Evolutionary conservation across 2,113 vertebrate genomes (phyloP).

Genomic region (Scomber japonicus): DNA sequence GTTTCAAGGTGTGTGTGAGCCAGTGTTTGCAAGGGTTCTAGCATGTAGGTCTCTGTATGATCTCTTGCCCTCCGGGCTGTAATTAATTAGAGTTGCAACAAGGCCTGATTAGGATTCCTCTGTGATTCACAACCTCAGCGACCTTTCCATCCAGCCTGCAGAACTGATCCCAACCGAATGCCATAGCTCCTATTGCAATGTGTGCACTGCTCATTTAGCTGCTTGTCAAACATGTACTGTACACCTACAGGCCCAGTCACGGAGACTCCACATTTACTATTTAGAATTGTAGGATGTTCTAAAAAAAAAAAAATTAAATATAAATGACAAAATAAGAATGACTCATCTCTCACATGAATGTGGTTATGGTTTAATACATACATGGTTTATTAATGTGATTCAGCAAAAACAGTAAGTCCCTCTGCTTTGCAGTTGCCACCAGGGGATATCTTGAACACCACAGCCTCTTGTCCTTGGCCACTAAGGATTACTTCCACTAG

Average conservation of each 20-base stretch:
- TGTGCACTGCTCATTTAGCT: slow-evolving; percentile 50
- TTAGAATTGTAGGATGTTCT: background rate
- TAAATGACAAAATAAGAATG: slow-evolving; percentile 13
- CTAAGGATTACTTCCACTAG: slow-evolving; percentile 82
- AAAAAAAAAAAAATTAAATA: slow-evolving; percentile 1
- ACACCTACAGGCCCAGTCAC: slow-evolving; percentile 7
- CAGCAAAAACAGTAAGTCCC: slow-evolving; percentile 48
- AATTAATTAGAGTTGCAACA: slow-evolving; percentile 84
- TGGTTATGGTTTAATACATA: slow-evolving; percentile 43
- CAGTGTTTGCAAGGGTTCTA: slow-evolving; percentile 54
- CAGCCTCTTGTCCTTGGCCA: slow-evolving; percentile 78
- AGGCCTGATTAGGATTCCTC: slow-evolving; percentile 81
- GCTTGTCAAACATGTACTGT: slow-evolving; percentile 39
- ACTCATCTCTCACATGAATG: slow-evolving; percentile 39
- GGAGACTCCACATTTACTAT: background rate
- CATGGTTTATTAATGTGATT: slow-evolving; percentile 67
- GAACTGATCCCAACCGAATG: slow-evolving; percentile 46
- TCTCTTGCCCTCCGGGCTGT: slow-evolving; percentile 78
- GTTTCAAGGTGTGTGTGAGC: background rate
- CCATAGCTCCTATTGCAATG: slow-evolving; percentile 33
- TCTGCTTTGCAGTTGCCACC: slow-evolving; percentile 47
- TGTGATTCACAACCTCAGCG: slow-evolving; percentile 71
- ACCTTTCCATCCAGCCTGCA: slow-evolving; percentile 71
- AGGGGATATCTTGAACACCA: slow-evolving; percentile 58
- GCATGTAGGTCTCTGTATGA: slow-evolving; percentile 62